phyloP scores from a whole-genome alignment of 2,797 vertebrate genomes.

The Amazonetta brasiliensis region DNA sequence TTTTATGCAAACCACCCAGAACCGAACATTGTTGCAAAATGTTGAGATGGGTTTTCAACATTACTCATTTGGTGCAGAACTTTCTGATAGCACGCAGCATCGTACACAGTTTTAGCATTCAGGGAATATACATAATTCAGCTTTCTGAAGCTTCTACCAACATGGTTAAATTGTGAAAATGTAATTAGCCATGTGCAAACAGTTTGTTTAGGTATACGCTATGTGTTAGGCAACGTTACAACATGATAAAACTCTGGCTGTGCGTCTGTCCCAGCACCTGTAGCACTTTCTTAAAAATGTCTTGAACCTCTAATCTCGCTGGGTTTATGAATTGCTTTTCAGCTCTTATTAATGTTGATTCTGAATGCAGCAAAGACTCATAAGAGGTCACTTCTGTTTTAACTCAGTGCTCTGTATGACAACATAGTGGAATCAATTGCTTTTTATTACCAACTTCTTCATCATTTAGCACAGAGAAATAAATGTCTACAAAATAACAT shows the following conservation, averaged over 20 bases:
- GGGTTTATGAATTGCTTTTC: background rate
- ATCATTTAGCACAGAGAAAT: background rate
- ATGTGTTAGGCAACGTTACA: background rate
- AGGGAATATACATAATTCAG: background rate
- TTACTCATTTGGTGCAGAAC: constrained; percentile 3
- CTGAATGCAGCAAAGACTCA: background rate
- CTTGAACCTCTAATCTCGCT: constrained; percentile 13
- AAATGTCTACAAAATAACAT: background rate
- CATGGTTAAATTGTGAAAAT: background rate
- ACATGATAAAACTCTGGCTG: background rate
- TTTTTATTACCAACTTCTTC: background rate
- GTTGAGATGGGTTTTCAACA: background rate
- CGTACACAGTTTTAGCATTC: background rate
- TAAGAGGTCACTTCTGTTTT: background rate
- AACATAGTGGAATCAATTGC: background rate
- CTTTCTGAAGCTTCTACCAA: background rate
- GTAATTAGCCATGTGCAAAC: background rate
- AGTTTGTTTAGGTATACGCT: background rate
- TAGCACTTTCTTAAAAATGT: background rate
- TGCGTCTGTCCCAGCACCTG: background rate
- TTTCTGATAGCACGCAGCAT: background rate
- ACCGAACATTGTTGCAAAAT: constrained; percentile 27
- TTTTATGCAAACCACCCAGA: constrained; percentile 35
- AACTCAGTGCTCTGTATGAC: background rate
- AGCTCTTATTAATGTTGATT: background rate